Evolutionary conservation across 2,113 vertebrate genomes (phyloP).

Genomic region (Phylloscopus whistleri): DNA sequence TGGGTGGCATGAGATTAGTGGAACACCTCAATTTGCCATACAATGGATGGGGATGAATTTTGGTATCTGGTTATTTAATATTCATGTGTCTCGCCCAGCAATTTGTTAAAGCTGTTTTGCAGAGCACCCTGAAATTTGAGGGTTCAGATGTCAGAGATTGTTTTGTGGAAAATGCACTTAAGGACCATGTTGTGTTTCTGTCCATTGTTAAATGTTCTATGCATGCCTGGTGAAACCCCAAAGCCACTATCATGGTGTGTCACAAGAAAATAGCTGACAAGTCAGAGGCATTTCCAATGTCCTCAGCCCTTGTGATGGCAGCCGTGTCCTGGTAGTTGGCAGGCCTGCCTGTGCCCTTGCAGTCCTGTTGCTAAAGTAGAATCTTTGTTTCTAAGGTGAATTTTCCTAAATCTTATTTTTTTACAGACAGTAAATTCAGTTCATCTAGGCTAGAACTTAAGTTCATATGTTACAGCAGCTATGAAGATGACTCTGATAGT

Average conservation of each 20-base stretch:
- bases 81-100: neutral
- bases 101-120: neutral
- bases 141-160: neutral
- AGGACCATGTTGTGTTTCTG: neutral
- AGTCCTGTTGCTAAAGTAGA: neutral
- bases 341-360: neutral
- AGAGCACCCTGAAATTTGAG: neutral
- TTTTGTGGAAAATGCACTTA: neutral
- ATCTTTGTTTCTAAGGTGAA: neutral
- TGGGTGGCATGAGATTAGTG: no score
- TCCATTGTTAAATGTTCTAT: neutral
- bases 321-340: neutral
- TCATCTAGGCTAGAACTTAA: neutral
- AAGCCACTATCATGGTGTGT: rapidly evolving
- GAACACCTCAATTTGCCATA: neutral
- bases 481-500: neutral
- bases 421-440: neutral
- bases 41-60: neutral
- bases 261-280: neutral
- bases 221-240: neutral
- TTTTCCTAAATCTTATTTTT: neutral
- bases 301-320: neutral
- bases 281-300: neutral
- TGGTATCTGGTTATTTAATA: neutral
- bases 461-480: neutral